phyloP scores from a whole-genome alignment of 2,888 invertebrate genomes.

The Drosophila nr. medialis region DNA sequence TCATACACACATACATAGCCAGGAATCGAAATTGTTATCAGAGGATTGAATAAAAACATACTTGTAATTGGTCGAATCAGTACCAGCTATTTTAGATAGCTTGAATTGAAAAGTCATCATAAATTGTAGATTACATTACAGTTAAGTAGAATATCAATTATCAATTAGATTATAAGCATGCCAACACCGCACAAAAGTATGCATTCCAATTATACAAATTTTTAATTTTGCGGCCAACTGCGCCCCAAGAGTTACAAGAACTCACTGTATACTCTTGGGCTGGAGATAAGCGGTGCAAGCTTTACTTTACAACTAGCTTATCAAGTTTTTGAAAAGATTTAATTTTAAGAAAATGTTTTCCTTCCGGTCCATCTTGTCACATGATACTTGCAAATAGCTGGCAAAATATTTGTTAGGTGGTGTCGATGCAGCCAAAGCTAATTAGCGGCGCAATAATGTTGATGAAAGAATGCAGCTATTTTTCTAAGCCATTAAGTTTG shows the following conservation, averaged over 20 bases:
- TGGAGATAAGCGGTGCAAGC: neutral
- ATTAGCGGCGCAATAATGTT: conserved; percentile 66
- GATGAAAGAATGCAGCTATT: conserved; percentile 77
- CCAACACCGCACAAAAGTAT: conserved; percentile 29
- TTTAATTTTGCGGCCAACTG: neutral
- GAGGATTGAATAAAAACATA: neutral
- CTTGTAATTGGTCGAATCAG: neutral
- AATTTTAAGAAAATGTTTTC: neutral
- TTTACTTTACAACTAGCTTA: neutral
- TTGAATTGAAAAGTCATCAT: too few species aligned
- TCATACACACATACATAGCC: neutral
- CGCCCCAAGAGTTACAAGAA: neutral
- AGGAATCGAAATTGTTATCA: neutral
- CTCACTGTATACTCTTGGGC: conserved; percentile 46
- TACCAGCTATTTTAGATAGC: neutral
- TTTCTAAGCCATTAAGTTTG: conserved; percentile 82
- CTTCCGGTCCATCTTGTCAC: neutral
- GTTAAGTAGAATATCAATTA: too few species aligned
- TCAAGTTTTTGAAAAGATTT: neutral
- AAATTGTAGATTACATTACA: too few species aligned
- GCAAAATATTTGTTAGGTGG: conserved; percentile 22
- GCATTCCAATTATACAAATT: conserved; percentile 15
- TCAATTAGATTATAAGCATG: too few species aligned
- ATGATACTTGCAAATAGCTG: conserved; percentile 6
- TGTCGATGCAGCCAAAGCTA: conserved; percentile 40